phyloP scores from a whole-genome alignment of 2,888 invertebrate genomes.

The Drosophila fulvimacula region DNA sequence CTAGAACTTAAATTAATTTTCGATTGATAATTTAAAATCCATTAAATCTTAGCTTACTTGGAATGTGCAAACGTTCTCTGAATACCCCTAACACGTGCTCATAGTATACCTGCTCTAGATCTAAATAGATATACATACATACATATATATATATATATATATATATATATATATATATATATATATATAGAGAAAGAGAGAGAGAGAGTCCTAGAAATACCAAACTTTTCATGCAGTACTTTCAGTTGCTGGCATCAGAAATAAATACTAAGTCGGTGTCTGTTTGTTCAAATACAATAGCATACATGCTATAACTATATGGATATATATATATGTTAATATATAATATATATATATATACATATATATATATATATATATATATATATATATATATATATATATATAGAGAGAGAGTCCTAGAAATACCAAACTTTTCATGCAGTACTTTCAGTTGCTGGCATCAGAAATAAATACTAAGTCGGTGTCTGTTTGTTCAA shows the following conservation, averaged over 20 bases:
- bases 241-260: slow-evolving; percentile 6
- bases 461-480: slow-evolving; percentile 3
- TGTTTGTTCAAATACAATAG: slow-evolving; percentile 11
- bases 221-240: neutral
- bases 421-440: neutral
- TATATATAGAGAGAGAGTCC: too few species aligned
- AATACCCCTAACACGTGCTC: slow-evolving; percentile 18
- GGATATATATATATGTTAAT: slow-evolving; percentile 22
- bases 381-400: too few species aligned
- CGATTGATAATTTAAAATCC: neutral
- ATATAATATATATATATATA: too few species aligned
- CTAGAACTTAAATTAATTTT: neutral
- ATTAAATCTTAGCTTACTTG: slow-evolving; percentile 1
- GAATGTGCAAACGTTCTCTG: slow-evolving; percentile 13
- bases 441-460: slow-evolving; percentile 5
- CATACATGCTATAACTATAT: slow-evolving; percentile 11
- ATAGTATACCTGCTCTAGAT: slow-evolving; percentile 7
- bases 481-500: slow-evolving; percentile 9
- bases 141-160: neutral
- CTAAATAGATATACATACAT: slow-evolving; percentile 4
- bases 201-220: neutral
- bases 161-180: neutral
- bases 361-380: slow-evolving; percentile 14
- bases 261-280: slow-evolving; percentile 9
- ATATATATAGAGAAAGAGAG: neutral